Base-by-base conservation (phyloP, 2,113 vertebrate genomes). In the Eubucco bourcierii region DNA sequence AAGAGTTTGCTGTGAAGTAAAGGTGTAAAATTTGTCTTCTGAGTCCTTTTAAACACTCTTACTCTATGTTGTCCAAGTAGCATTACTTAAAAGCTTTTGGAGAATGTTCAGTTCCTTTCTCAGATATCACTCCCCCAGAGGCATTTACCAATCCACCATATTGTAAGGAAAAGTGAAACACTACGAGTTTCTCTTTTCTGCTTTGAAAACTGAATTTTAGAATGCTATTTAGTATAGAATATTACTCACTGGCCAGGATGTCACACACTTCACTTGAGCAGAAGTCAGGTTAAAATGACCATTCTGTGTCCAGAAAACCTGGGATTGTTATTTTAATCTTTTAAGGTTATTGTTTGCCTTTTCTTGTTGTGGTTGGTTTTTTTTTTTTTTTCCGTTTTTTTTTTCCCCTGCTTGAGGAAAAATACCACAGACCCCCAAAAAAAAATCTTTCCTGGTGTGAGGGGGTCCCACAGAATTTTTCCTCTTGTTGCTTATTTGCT, bases 71-170 rank as follows among this genome's bases (percentile, higher is more conserved):
- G 90, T 92, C 90, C 82, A 90, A 90, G 76, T 39, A 92, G 55
- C 3, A 4, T 66, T 89, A 90, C 80, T 95, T 92, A 92, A 94
- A 84, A 94, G 78, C 31, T 95, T 96, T 85, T 73, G 65, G 39
- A 93, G 50, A 88, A 58, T 58, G 84, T 76, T 88, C 66, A 53
- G n/a, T 65, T 73, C 81, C 87, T 44, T 75, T 67, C 68, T 66
- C 81, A 83, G 67, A 25, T 66, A 66, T 15, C 17, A 27, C 34
- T 72, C 47, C 80, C 55, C 59, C 44, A 78, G 71, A 85, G 87
- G 58, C 77, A 91, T 91, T 81, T 95, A 86, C 70, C 82, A 95
- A 74, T 81, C 63, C 72, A 80, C 33, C 15, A 25, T 59, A 68
- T 23, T 70, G 46, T 12, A 34, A 64, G 80, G 37, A 95, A 94